These are phyloP conservation scores for Sesamia nonagrioides DNA, from an alignment of 1,140 invertebrate genomes.

Conservation along the genomic window DNA sequence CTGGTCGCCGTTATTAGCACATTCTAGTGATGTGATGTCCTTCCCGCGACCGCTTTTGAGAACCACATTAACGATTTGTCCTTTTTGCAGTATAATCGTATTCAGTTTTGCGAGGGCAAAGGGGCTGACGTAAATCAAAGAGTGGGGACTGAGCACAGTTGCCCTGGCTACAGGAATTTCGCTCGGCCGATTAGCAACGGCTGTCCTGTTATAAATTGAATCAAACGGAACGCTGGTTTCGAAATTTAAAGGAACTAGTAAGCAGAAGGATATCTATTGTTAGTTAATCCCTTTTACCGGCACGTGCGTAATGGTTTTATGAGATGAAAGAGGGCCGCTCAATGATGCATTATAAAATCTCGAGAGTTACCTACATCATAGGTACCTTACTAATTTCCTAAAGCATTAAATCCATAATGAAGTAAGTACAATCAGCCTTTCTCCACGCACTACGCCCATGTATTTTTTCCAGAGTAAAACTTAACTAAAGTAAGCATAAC, in stretches of 20 bases:
- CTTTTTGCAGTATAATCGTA: conserved; percentile 49
- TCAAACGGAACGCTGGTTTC: conserved; percentile 40
- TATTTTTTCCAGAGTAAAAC: no score
- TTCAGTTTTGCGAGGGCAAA: conserved; percentile 46
- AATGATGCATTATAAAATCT: neutral
- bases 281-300: neutral
- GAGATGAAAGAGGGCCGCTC: conserved; percentile 7
- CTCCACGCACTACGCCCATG: no score
- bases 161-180: conserved; percentile 46
- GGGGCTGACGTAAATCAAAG: conserved; percentile 48
- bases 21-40: conserved; percentile 42
- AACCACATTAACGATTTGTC: conserved; percentile 52
- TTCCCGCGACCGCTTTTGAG: conserved; percentile 43
- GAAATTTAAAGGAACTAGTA: conserved; percentile 40
- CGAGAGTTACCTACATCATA: neutral
- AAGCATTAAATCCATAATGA: neutral
- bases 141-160: conserved; percentile 33
- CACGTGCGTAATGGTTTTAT: conserved; percentile 17
- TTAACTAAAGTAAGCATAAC: no score
- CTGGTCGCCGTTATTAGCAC: conserved; percentile 47
- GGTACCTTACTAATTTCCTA: neutral
- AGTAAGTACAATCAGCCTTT: neutral
- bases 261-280: conserved; percentile 33
- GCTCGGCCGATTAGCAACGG: conserved; percentile 40
- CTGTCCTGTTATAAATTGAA: conserved; percentile 41